phyloP scores from a whole-genome alignment of 2,797 vertebrate species.

The Tiaroga cobitis region DNA sequence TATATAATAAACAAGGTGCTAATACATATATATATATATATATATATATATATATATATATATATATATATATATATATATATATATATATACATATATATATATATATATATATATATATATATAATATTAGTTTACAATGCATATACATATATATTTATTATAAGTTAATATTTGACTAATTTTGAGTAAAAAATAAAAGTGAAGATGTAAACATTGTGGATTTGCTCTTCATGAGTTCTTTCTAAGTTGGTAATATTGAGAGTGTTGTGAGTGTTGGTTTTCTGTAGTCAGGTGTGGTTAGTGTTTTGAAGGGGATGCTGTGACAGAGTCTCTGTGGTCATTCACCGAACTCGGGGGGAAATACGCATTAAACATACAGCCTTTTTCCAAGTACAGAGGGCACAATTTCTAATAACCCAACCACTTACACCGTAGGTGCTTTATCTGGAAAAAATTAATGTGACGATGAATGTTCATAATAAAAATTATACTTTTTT shows the following conservation, averaged over 20 bases:
- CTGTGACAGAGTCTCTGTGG: slow-evolving; percentile 49
- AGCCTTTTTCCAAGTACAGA: slow-evolving; percentile 51
- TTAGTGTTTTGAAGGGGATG: slow-evolving; percentile 34
- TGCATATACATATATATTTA: background rate
- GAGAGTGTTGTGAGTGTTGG: background rate
- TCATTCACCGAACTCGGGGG: slow-evolving; percentile 44
- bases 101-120: too few species aligned
- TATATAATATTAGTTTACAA: background rate
- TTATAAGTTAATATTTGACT: background rate
- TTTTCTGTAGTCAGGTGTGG: slow-evolving; percentile 53
- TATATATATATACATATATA: too few species aligned
- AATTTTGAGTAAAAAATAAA: background rate
- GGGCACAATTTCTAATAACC: slow-evolving; percentile 41
- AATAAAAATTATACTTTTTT: background rate
- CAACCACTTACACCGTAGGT: background rate
- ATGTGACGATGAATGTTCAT: background rate
- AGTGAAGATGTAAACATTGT: background rate
- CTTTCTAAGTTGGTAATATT: background rate
- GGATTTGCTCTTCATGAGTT: background rate
- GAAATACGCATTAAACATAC: slow-evolving; percentile 38
- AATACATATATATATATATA: too few species aligned
- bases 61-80: too few species aligned
- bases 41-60: too few species aligned
- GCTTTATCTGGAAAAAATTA: background rate
- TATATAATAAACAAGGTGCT: background rate